These are phyloP conservation scores for Drosophila testacea DNA, from an alignment of 2,888 invertebrate species.

Conservation along the genomic window DNA sequence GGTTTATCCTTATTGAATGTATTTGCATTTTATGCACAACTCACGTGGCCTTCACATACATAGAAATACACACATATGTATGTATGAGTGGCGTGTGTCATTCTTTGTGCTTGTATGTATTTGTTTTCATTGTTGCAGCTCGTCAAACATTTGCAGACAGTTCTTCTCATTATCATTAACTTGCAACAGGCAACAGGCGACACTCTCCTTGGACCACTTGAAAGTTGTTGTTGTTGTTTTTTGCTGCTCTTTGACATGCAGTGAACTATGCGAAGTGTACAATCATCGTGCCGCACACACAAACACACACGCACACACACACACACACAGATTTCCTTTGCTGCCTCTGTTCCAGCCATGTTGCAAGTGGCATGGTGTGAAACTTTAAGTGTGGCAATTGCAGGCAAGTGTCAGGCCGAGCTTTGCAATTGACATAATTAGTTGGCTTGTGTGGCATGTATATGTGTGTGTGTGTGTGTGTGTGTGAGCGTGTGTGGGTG, in stretches of 20 bases:
- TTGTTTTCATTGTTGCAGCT: slow-evolving; percentile 36
- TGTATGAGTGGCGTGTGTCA: not conserved
- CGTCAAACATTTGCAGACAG: slow-evolving; percentile 39
- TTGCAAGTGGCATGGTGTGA: slow-evolving; percentile 23
- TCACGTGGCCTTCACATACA: slow-evolving; percentile 17
- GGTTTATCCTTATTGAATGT: slow-evolving; percentile 57
- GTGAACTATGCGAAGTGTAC: slow-evolving; percentile 35
- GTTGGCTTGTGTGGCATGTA: slow-evolving; percentile 29
- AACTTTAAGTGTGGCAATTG: slow-evolving; percentile 54
- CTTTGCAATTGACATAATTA: slow-evolving; percentile 72
- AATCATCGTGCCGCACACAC: not conserved
- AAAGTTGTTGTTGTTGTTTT: slow-evolving; percentile 24
- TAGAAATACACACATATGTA: not conserved
- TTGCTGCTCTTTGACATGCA: slow-evolving; percentile 46
- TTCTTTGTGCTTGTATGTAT: slow-evolving; percentile 20
- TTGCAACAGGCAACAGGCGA: slow-evolving; percentile 35
- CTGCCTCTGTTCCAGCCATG: not conserved
- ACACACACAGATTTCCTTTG: not conserved
- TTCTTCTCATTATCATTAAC: slow-evolving; percentile 37
- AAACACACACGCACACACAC: not conserved
- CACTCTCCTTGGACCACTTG: slow-evolving; percentile 41
- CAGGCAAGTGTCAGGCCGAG: slow-evolving; percentile 56
- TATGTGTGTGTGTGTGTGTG: not conserved
- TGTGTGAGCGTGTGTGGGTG: slow-evolving; percentile 13
- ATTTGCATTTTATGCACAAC: slow-evolving; percentile 50